Evolutionary conservation across 2,888 invertebrate species (phyloP).

Genomic region (Listrodromus nycthemerus): DNA sequence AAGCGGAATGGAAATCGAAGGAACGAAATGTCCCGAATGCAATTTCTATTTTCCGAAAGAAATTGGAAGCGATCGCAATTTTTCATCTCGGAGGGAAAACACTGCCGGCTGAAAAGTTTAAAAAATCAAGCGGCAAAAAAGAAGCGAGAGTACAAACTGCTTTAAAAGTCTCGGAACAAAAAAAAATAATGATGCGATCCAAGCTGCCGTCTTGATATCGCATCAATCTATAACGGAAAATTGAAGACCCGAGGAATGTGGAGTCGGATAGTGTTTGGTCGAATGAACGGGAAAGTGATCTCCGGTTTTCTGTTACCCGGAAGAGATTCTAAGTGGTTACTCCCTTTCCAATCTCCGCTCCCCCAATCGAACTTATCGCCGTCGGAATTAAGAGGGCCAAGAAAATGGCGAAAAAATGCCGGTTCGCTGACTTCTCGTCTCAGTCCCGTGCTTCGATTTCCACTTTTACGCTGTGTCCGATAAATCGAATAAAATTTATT

Average conservation of each 20-base stretch:
- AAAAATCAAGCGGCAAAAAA: too few relatives aligned
- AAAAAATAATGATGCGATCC: neutral
- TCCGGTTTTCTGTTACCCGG: slow-evolving; percentile 21
- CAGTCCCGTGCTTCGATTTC: neutral
- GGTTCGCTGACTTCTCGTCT: too few relatives aligned
- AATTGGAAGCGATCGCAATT: too few relatives aligned
- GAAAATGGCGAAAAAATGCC: neutral
- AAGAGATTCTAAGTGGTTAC: slow-evolving; percentile 41
- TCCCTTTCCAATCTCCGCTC: slow-evolving; percentile 9
- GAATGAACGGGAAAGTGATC: slow-evolving; percentile 25
- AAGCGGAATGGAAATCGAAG: too few relatives aligned
- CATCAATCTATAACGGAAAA: slow-evolving; percentile 4
- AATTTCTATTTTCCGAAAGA: too few relatives aligned
- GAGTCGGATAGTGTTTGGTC: slow-evolving; percentile 9
- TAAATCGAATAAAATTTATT: too few relatives aligned
- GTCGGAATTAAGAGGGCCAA: slow-evolving; percentile 8
- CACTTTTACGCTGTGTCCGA: too few relatives aligned
- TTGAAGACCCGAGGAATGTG: neutral
- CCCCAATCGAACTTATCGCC: slow-evolving; percentile 41
- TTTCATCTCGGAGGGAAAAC: too few relatives aligned
- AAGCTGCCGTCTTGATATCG: neutral
- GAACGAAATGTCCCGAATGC: too few relatives aligned
- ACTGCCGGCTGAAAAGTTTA: too few relatives aligned
- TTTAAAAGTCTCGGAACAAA: too few relatives aligned
- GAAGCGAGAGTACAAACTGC: too few relatives aligned